A percentile compares a stretch with the other conserved stretches of the same genome.
Evolutionary conservation across 2,797 vertebrate species (phyloP).

Genomic region (Phataginus tricuspis): DNA sequence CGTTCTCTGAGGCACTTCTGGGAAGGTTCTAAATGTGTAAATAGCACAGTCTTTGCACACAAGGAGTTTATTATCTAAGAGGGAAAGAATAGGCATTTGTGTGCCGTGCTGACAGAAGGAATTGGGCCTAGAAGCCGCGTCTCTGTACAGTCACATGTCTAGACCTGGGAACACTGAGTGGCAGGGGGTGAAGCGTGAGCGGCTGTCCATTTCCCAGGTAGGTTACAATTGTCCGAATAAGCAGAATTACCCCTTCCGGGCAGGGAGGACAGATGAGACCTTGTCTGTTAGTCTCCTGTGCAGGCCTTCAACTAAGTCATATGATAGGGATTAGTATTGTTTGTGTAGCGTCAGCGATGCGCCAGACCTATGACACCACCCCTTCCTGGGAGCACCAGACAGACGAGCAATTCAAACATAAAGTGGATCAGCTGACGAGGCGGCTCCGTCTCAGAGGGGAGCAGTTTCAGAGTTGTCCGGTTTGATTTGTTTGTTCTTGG

Average conservation of each 20-base stretch:
- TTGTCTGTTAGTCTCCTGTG: constrained; percentile 54
- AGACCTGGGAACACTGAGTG: not conserved
- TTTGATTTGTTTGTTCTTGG: not conserved
- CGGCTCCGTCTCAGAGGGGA: constrained; percentile 20
- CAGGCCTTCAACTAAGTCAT: constrained; percentile 55
- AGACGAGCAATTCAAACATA: constrained; percentile 34
- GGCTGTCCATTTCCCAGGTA: not conserved
- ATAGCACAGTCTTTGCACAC: not conserved
- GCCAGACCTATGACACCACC: constrained; percentile 41
- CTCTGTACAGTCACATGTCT: not conserved
- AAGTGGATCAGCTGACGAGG: not conserved
- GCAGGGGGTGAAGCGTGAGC: not conserved
- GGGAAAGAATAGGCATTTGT: constrained; percentile 29
- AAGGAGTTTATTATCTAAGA: constrained; percentile 43
- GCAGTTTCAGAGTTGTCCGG: not conserved
- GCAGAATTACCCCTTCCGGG: constrained; percentile 7
- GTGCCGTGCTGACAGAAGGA: not conserved
- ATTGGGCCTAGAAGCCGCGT: not conserved
- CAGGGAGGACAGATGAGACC: constrained; percentile 38
- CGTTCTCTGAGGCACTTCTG: not conserved
- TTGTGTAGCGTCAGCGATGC: constrained; percentile 62
- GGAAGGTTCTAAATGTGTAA: not conserved
- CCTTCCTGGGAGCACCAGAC: constrained; percentile 13
- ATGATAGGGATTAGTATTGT: constrained; percentile 72
- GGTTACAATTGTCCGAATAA: not conserved